These are phyloP conservation scores for Pterocles orientalis DNA, from an alignment of 2,113 vertebrate species.

Conservation along the genomic window DNA sequence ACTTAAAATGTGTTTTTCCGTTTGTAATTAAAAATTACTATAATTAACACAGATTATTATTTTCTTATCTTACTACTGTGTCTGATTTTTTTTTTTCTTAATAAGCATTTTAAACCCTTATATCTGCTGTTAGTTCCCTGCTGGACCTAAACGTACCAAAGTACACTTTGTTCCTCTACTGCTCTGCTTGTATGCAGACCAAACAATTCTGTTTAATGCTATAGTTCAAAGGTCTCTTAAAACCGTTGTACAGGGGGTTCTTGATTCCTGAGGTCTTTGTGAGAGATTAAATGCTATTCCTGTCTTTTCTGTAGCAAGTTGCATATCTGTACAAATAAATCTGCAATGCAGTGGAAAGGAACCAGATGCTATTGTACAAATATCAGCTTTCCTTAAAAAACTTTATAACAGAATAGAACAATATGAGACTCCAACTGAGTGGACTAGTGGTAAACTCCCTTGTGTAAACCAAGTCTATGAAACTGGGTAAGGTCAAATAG, in stretches of 20 bases:
- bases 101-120: not conserved
- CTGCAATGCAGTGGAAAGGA: not conserved
- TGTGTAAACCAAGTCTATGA: not conserved
- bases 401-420: not conserved
- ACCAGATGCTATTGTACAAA: not conserved
- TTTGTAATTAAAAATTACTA: not conserved
- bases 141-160: not conserved
- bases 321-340: not conserved
- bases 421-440: not conserved
- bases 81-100: not conserved
- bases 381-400: not conserved
- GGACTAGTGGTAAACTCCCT: not conserved
- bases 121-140: not conserved
- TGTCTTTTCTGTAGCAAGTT: not conserved
- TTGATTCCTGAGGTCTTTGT: not conserved
- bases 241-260: not conserved
- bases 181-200: not conserved
- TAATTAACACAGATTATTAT: not conserved
- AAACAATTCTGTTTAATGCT: not conserved
- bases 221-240: not conserved
- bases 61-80: not conserved
- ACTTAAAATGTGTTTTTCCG: not conserved
- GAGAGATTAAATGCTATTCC: not conserved
- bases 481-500: not conserved
- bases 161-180: not conserved